A percentile compares a stretch with the other conserved stretches of the same genome.
These are phyloP conservation scores for Apodemus speciosus DNA, from an alignment of 2,113 vertebrate species.

Conservation along the genomic window DNA sequence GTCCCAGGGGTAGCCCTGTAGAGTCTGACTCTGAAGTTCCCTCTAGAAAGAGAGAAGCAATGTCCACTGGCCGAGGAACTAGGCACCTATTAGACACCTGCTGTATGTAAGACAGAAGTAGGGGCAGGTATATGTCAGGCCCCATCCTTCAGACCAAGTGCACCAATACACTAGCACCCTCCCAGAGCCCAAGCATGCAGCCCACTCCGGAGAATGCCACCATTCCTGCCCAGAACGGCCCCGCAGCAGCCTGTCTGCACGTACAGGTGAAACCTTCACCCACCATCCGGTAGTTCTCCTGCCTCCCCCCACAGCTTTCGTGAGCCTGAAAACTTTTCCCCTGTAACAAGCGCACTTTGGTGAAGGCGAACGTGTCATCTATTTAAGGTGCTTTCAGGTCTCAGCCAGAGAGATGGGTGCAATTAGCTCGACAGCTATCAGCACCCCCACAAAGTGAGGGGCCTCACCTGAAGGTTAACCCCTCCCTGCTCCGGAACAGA, in stretches of 20 bases:
- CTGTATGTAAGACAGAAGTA: background rate
- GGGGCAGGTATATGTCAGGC: background rate
- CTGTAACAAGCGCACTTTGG: background rate
- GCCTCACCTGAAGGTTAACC: background rate
- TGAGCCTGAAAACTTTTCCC: background rate
- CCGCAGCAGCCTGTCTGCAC: fast-evolving
- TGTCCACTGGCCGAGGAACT: background rate
- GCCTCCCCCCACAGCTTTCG: background rate
- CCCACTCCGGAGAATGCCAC: background rate
- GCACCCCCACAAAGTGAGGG: conserved; percentile 42
- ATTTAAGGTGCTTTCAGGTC: background rate
- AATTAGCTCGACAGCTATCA: conserved; percentile 52
- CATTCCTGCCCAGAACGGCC: background rate
- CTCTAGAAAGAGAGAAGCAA: background rate
- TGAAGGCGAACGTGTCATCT: background rate
- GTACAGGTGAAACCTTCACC: background rate
- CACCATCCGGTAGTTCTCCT: background rate
- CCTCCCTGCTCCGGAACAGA: background rate
- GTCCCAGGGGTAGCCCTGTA: background rate
- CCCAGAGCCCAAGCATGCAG: background rate
- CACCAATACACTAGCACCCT: background rate
- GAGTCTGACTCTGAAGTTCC: background rate
- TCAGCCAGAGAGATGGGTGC: background rate
- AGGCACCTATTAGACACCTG: background rate
- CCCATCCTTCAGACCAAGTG: fast-evolving